Base-by-base conservation (phyloP, 2,113 vertebrate species). In the Lophius piscatorius region DNA sequence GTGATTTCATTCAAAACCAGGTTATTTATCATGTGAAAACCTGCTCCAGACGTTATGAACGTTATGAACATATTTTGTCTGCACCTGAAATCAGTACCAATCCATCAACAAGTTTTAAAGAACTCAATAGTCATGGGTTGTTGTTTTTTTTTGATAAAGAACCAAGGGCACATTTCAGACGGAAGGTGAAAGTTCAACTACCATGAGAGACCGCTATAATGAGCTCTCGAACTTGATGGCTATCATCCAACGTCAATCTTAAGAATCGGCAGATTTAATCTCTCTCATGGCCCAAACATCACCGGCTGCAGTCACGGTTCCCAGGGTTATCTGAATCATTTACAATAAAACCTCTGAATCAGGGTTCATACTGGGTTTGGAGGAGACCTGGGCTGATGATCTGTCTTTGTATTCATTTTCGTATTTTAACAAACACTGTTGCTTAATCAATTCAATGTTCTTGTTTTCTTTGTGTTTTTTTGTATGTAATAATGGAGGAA, bases 171-270 rank as follows among this genome's bases (percentile, higher is more conserved):
- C 42, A 11, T 65, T 42, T 67, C 58, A 12, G 41, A 35, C 35
- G 1, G 12, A 44, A 64, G 70, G 63, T 72, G 31, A 77, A 71
- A 65, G 76, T n/a, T 74, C 33, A 80, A 70, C 23, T 22, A 23
- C 8, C 29, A 28, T 0, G 1, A 34, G 24, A 33, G 28, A 8
- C 24, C 23, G 11, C 36, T 63, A 14, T 14, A 24, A 58, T 1
- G 11, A 49, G 51, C 9, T 24, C 17, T 59, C 28, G 35, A 39
- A 69, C 23, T 66, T 28, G 34, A 65, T 65, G 65, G 63, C 40
- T 49, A 62, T 73, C 29, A 33, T 54, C 49, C 58, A 59, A 38
- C 33, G 31, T 56, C 63, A 49, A n/a, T 7, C 24, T 44, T 34
- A 29, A 64, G 35, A 59, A 9, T 28, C 38, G 5, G 17, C 34